Evolutionary conservation across 2,888 invertebrate species (phyloP).

Genomic region (Molorchus minor): DNA sequence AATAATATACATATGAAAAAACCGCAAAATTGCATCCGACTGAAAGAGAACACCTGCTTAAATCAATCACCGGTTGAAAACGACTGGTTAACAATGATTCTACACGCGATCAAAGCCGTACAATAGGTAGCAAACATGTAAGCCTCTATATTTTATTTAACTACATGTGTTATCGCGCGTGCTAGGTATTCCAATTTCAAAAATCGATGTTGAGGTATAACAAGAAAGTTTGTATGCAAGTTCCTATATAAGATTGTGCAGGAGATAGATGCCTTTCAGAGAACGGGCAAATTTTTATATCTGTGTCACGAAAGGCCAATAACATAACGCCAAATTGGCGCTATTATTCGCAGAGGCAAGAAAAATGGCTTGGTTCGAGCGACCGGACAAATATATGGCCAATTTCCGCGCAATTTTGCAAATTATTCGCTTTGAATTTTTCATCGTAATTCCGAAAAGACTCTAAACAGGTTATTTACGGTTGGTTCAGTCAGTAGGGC

Average conservation of each 20-base stretch:
- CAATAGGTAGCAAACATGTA: background rate
- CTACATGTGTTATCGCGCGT: background rate
- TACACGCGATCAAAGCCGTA: background rate
- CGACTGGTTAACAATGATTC: too few relatives aligned
- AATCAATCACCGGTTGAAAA: too few relatives aligned
- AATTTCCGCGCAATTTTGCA: conserved; percentile 44
- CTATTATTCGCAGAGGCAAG: conserved; percentile 39
- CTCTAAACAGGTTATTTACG: too few relatives aligned
- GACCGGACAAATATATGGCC: conserved; percentile 41
- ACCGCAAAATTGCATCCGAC: too few relatives aligned
- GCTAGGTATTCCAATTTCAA: background rate
- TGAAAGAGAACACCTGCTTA: too few relatives aligned
- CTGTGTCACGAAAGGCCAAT: conserved; percentile 36
- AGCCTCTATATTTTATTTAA: background rate
- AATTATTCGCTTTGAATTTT: conserved; percentile 37
- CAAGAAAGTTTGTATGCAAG: background rate
- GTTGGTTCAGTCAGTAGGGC: too few relatives aligned
- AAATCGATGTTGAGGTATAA: background rate
- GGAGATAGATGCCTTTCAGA: conserved; percentile 11
- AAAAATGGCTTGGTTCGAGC: conserved; percentile 43
- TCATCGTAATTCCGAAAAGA: too few relatives aligned
- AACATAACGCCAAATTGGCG: conserved; percentile 37
- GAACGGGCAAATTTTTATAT: conserved; percentile 16
- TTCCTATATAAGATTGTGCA: conserved; percentile 20
- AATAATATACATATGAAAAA: too few relatives aligned